Evolutionary conservation across 2,797 vertebrate species (phyloP).

Genomic region (Heterohyrax brucei): DNA sequence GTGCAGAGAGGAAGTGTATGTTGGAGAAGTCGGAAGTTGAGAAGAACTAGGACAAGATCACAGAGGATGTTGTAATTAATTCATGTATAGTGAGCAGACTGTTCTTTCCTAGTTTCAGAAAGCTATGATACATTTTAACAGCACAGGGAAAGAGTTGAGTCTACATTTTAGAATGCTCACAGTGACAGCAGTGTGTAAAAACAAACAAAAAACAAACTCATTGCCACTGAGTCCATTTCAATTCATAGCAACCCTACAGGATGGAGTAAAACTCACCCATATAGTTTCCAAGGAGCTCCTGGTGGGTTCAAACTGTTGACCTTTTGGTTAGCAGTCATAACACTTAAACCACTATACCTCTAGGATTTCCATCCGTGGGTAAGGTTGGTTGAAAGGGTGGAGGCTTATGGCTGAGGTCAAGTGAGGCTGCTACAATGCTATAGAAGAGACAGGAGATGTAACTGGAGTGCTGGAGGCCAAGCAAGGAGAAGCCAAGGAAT

Average conservation of each 20-base stretch:
- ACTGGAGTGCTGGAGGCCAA: background rate
- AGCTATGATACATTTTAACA: background rate
- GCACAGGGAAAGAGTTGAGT: fast-evolving
- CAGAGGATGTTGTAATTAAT: background rate
- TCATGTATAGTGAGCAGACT: fast-evolving
- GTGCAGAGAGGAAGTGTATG: background rate
- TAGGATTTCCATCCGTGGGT: too few species aligned
- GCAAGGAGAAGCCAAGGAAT: background rate
- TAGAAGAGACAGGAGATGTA: background rate
- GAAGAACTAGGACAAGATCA: background rate
- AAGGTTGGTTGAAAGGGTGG: background rate
- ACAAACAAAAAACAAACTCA: too few species aligned
- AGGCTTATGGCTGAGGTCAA: too few species aligned
- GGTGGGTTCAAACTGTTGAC: too few species aligned
- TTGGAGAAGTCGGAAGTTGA: too few species aligned
- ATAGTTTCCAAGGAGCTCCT: too few species aligned
- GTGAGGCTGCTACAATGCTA: fast-evolving
- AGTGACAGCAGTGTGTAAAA: background rate
- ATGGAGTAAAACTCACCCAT: too few species aligned
- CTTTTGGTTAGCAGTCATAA: too few species aligned
- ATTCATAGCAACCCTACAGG: too few species aligned
- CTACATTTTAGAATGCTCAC: background rate
- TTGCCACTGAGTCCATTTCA: too few species aligned
- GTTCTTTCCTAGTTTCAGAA: too few species aligned
- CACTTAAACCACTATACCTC: too few species aligned